Conservation (phyloP, 2,888 invertebrate genomes). For the Polydrusus tereticollis region DNA sequence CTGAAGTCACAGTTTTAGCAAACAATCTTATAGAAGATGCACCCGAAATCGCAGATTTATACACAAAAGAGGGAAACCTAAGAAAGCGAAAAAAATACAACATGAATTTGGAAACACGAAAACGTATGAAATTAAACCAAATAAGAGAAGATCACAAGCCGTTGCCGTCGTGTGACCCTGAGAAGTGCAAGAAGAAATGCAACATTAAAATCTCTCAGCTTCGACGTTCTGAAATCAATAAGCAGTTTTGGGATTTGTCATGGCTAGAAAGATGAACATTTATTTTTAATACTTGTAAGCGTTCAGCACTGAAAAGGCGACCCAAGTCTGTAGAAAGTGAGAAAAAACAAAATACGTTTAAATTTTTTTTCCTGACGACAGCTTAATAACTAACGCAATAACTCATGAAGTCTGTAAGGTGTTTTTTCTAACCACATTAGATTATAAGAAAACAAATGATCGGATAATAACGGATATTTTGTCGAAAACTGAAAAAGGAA, state of each 20-base stretch:
- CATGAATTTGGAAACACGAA: neutral
- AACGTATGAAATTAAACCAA: conserved; percentile 2
- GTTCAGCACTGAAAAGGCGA: no score
- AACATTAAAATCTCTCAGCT: no score
- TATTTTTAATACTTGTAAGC: no score
- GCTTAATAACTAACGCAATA: neutral
- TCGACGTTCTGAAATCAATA: no score
- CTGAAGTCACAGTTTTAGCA: neutral
- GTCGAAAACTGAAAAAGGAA: neutral
- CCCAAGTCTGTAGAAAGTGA: no score
- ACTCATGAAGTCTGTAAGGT: conserved; percentile 9
- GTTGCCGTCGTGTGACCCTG: no score
- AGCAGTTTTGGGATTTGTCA: no score
- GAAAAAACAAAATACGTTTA: no score
- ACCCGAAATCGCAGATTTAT: neutral
- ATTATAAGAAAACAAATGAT: conserved; percentile 17
- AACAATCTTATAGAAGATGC: neutral
- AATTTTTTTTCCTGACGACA: no score
- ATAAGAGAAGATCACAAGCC: no score
- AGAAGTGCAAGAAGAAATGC: no score
- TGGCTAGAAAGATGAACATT: no score
- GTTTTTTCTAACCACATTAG: conserved; percentile 27
- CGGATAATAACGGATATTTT: neutral
- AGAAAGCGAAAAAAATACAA: conserved; percentile 3
- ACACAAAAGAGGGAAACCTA: conserved; percentile 1